Evolutionary conservation across 2,888 invertebrate genomes (phyloP), one percentile per base, ranked within the genome.

Genomic region (Oscheius sp.): DNA sequence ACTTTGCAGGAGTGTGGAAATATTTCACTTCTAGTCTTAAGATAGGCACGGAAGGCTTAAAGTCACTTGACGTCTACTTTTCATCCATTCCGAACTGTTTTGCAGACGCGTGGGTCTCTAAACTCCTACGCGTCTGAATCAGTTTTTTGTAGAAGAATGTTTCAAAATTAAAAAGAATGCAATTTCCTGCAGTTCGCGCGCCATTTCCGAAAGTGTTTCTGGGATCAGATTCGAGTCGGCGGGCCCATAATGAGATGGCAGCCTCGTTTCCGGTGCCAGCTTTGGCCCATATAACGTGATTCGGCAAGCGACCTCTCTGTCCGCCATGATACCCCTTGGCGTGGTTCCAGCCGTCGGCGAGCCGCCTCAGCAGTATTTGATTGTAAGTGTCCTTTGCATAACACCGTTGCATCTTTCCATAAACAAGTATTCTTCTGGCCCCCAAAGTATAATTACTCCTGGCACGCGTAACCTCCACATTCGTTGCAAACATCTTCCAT

Each of bases 201-300:
- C 68, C 68, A 68, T 68, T 68, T 68, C 68, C 68, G 53, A 68
- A 68, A 68, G 68, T 68, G 68, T 68, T 68, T 68, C 68, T 68
- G 68, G 68, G 68, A 55, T 68, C 68, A 68, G 68, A 68, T 68
- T 68, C 68, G 68, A 68, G 68, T 68, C 68, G 68, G 68, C 68
- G 68, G 68, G 53, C 68, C 42, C 55, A 68, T 68, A 68, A 68
- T 68, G 68, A 68, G 68, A 68, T 68, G 68, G 68, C 68, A 53
- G 53, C 37, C 68, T 68, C 68, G 68, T 68, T 68, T 68, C 68
- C 68, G 68, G 53, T 55, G 63, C 63, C 63, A 63, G 63, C 63
- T 63, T 63, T 63, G 50, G 63, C 55, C 68, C 68, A 55, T 68
- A 68, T 68, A 68, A 68, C 68, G 68, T 68, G 68, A 68, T 68